Base-by-base conservation (phyloP, 2,113 vertebrate species). In the Notothenia rossii region DNA sequence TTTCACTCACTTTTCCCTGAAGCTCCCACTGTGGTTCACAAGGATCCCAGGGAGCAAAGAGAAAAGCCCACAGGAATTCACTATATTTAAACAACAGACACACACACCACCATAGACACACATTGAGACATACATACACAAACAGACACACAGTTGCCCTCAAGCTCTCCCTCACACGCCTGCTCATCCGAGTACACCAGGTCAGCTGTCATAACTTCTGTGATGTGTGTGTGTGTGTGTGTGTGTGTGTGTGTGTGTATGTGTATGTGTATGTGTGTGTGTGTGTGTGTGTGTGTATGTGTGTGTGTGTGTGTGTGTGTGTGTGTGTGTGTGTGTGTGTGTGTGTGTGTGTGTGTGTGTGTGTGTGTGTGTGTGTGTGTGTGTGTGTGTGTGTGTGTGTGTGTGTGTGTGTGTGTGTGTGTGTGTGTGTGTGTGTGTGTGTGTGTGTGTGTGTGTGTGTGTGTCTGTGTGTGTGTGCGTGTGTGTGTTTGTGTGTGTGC, bases 31-130 rank as follows among this genome's bases (percentile, higher is more conserved):
- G 83, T 86, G 92, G 90, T 88, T 92, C 84, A 66, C 91, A 92
- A 89, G 89, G 87, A 89, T 87, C 86, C 83, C 78, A 88, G 65
- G 86, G 90, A 91, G 86, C 81, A 86, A 56, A 69, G 81, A 71
- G 82, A 83, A 90, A 85, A 90, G 79, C 64, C 88, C 84, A 82
- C 82, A 81, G 89, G 91, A 93, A 91, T 92, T 83, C 71, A 92
- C 92, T 88, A 89, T 92, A 91, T 91, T 91, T 92, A 93, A 89
- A 90, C 79, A 85, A 79, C 59, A 74, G 59, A 69, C 69, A 67
- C 64, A 69, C 55, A 63, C 60, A 61, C 10, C 18, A 29, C 18
- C 69, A 56, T 22, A 62, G 3, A 75, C 75, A 54, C 75, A 59
- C 18, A 62, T 17, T 46, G 1, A 73, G 25, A 75, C 53, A 36